Evolutionary conservation across 2,888 invertebrate genomes (phyloP).

Genomic region (Coleophora deauratella): DNA sequence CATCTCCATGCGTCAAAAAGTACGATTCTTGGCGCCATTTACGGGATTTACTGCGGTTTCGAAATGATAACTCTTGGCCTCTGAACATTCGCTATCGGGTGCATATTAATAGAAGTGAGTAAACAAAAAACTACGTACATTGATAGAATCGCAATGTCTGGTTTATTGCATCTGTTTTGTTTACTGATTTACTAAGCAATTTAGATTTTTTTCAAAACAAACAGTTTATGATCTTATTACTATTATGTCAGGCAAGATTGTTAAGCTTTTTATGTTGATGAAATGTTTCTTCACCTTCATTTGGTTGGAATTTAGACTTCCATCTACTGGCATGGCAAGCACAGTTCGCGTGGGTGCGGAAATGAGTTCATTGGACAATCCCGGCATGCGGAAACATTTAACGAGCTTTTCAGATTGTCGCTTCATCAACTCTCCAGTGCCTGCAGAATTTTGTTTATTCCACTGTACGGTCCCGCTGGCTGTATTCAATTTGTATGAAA

Average conservation of each 20-base stretch:
- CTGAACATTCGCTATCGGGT: conserved; percentile 5
- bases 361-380: conserved; percentile 58
- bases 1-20: conserved; percentile 22
- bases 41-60: conserved; percentile 12
- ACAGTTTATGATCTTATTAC: too few relatives aligned
- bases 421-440: conserved; percentile 10
- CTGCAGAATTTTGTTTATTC: conserved; percentile 15
- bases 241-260: too few relatives aligned
- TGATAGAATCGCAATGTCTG: too few relatives aligned
- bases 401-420: conserved; percentile 4
- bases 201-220: too few relatives aligned
- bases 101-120: background rate
- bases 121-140: background rate
- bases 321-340: too few relatives aligned
- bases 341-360: conserved; percentile 38
- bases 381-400: conserved; percentile 56
- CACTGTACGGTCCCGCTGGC: too few relatives aligned
- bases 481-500: too few relatives aligned
- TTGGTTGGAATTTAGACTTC: too few relatives aligned
- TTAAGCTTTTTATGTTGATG: too few relatives aligned
- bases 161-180: too few relatives aligned
- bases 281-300: too few relatives aligned
- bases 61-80: conserved; percentile 16
- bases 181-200: too few relatives aligned
- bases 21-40: conserved; percentile 22